Conservation (phyloP, 2,888 invertebrate genomes). For the Oscheius myriophilus region DNA sequence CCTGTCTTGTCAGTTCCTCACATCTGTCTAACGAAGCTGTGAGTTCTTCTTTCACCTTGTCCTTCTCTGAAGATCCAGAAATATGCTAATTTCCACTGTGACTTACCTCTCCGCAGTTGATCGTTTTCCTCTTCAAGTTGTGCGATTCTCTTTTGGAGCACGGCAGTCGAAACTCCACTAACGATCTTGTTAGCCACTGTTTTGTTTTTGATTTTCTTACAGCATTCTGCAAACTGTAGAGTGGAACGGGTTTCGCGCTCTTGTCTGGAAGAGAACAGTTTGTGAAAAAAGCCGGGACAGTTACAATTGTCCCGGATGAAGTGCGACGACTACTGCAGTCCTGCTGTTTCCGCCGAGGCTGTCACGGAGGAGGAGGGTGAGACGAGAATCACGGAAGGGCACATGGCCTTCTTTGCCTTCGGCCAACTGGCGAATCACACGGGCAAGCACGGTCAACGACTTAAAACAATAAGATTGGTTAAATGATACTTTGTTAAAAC, state of each 20-base stretch:
- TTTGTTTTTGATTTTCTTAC: slow-evolving; percentile 73
- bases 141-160: slow-evolving; percentile 71
- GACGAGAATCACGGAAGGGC: slow-evolving; percentile 72
- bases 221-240: slow-evolving; percentile 72
- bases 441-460: slow-evolving; percentile 71
- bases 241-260: slow-evolving; percentile 72
- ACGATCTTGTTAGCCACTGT: slow-evolving; percentile 72
- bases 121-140: slow-evolving; percentile 55
- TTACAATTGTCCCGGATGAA: slow-evolving; percentile 72
- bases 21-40: too few species aligned
- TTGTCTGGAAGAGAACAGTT: slow-evolving; percentile 64
- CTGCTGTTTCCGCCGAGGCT: slow-evolving; percentile 73
- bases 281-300: too few species aligned
- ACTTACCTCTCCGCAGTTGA: slow-evolving; percentile 12
- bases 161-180: slow-evolving; percentile 70
- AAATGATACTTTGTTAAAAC: slow-evolving; percentile 10
- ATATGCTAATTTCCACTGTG: too few species aligned
- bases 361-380: slow-evolving; percentile 73
- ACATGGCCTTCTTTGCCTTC: slow-evolving; percentile 54
- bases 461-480: slow-evolving; percentile 50
- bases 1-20: too few species aligned
- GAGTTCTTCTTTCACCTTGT: too few species aligned
- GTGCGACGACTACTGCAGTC: slow-evolving; percentile 72
- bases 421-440: slow-evolving; percentile 73
- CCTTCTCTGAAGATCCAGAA: too few species aligned